Evolutionary conservation across 2,888 invertebrate genomes (phyloP), one percentile per base, ranked within the genome.

Genomic region (Cancer borealis): DNA sequence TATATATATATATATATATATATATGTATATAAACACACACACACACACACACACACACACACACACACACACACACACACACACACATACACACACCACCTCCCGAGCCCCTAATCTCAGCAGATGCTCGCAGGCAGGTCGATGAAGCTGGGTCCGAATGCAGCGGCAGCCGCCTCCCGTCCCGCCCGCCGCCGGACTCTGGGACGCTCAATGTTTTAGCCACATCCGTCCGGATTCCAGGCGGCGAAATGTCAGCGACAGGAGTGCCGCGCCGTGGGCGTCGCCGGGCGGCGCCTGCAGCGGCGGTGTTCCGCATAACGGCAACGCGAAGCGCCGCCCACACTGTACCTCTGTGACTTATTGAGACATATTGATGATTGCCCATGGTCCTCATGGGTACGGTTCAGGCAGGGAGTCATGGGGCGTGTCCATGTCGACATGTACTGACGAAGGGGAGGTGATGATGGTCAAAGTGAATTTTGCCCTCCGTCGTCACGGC

Each of bases 401-500:
- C 47, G n/a, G 46, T 54, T 47, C 10, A 45, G 91, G 45, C 14
- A 91, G 91, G 60, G 73, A 4, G 26, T 12, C 12, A 47, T n/a
- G 73, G 39, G 45, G 45, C 45, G 39, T 14, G 91, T 21, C 3
- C 17, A 60, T 3, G 17, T 26, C 1, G 60, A 8, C 66, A 66
- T 46, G 47, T n/a, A n/a, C 66, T 49, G 87, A 87, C 21, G 45
- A 87, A 49, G 30, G 30, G 49, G 30, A 45, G 39, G n/a, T 39
- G 4, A 49, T 10, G 49, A 49, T 26, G n/a, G 39, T 46, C 49
- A 30, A 30, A 66, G 91, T 87, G 84, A 87, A 90, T 84, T 89
- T 88, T 60, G 88, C 87, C 93, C 88, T 60, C 92, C 91, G 12
- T 90, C 90, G 93, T 93, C 93, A 93, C 91, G 91, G 66, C 91